These are phyloP conservation scores for Deilephila porcellus DNA, from an alignment of 2,888 invertebrate species.

Conservation along the genomic window DNA sequence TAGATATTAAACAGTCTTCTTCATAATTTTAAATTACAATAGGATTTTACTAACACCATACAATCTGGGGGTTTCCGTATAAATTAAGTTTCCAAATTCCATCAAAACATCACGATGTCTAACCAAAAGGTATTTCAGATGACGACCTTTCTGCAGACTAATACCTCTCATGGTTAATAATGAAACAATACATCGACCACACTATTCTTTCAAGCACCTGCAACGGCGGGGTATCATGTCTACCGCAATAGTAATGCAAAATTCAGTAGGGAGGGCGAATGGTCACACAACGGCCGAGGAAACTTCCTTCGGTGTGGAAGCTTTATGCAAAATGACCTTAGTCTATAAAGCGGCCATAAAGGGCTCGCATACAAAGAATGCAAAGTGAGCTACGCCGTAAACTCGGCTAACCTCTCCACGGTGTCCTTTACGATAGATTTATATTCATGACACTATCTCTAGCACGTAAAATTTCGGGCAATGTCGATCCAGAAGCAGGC, in stretches of 20 bases:
- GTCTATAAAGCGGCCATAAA: slow-evolving; percentile 82
- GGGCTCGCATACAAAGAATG: slow-evolving; percentile 80
- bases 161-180: not conserved
- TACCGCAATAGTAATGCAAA: slow-evolving; percentile 43
- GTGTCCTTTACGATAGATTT: slow-evolving; percentile 84
- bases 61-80: too few species aligned
- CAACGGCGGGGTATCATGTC: slow-evolving; percentile 28
- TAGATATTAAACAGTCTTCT: too few species aligned
- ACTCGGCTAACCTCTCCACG: slow-evolving; percentile 72
- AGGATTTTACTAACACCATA: too few species aligned
- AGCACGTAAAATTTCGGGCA: slow-evolving; percentile 84
- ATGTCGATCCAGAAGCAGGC: slow-evolving; percentile 82
- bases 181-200: slow-evolving; percentile 17
- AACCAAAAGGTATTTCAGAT: too few species aligned
- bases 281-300: slow-evolving; percentile 26
- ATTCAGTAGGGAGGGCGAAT: slow-evolving; percentile 37
- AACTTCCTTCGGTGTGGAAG: slow-evolving; percentile 42
- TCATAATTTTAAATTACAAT: too few species aligned
- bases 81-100: too few species aligned
- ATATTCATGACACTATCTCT: slow-evolving; percentile 84
- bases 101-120: too few species aligned
- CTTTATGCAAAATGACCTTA: slow-evolving; percentile 80
- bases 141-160: not conserved
- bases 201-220: slow-evolving; percentile 13
- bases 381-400: slow-evolving; percentile 82